Base-by-base conservation (phyloP, 1,140 invertebrate species). In the Neuroterus valhalla region DNA sequence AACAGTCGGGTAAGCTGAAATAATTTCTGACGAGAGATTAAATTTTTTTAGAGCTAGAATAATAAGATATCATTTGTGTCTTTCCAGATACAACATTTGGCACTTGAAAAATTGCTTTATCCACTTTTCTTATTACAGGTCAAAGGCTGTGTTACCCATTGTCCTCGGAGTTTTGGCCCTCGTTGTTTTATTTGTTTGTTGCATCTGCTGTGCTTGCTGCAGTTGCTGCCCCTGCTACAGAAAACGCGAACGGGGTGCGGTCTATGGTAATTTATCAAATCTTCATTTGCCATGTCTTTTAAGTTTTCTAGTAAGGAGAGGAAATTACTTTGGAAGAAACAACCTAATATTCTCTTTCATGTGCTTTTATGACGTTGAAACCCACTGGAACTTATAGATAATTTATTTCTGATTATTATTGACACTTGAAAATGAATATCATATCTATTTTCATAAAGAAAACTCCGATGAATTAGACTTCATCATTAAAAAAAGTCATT, bases 181-280 rank as follows among this genome's bases (percentile, higher is more conserved):
- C 0, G 10, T 87, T 14, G 31, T 66, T 1, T 0, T 86, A 11
- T 73, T 88, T 31, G 45, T 82, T 0, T 83, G 76, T 66, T 87
- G 87, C 55, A 46, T 89, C 50, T 86, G 74, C 0, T 89, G 87
- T 42, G 72, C 87, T 8, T 89, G 85, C 83, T 89, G 87, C 69
- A 82, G 74, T 11, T 88, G 84, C 42, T 88, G 87, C 8, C 87
- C 86, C 12, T 88, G 83, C 79, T 85, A 89, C 70, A 82, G 80
- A 21, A 80, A 85, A 69, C 85, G 85, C 72, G 83, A 88, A 23
- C 82, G 70, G 68, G 87, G 87, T 23, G 85, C 81, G 2, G 82
- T 87, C 52, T 89, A 88, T 70, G 87, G 86, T 72, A 82, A 86
- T 88, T 83, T 85, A 79, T 76, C 66, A 12, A 19, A 42, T 62